Evolutionary conservation across 2,113 vertebrate genomes (phyloP).

Genomic region (Nothocercus julius): DNA sequence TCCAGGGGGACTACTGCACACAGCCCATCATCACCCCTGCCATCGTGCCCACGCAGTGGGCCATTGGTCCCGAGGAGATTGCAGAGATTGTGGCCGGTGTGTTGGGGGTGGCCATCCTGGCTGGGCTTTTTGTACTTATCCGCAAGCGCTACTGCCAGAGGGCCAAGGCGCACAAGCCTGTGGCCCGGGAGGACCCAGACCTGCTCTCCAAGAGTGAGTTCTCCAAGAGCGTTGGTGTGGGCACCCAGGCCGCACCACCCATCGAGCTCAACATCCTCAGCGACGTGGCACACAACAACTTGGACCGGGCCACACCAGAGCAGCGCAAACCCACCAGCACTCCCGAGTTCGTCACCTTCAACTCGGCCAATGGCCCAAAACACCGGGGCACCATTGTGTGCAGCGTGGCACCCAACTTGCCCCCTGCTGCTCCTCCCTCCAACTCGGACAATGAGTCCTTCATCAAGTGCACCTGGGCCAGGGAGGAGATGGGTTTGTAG

Average conservation of each 20-base stretch:
- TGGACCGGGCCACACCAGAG: constrained; percentile 76
- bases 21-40: constrained; percentile 68
- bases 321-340: constrained; percentile 74
- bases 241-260: constrained; percentile 73
- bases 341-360: constrained; percentile 74
- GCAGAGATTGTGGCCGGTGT: constrained; percentile 75
- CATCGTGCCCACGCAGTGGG: constrained; percentile 60
- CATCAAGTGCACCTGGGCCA: constrained; percentile 90
- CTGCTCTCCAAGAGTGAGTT: constrained; percentile 83
- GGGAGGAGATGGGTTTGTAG: constrained; percentile 89
- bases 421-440: constrained; percentile 76
- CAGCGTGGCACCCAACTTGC: constrained; percentile 94
- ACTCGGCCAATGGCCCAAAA: constrained; percentile 72
- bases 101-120: constrained; percentile 74
- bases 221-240: constrained; percentile 82
- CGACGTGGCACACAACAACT: constrained; percentile 72
- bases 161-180: constrained; percentile 83
- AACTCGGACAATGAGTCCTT: constrained; percentile 87
- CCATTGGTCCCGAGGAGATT: constrained; percentile 81
- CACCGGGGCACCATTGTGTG: constrained; percentile 87
- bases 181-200: constrained; percentile 89
- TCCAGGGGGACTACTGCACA: constrained; percentile 62
- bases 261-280: constrained; percentile 86
- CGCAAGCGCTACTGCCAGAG: constrained; percentile 79
- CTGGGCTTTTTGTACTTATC: constrained; percentile 62